Base-by-base conservation (phyloP, 2,797 vertebrate species). In the Sebastes melanostomus region DNA sequence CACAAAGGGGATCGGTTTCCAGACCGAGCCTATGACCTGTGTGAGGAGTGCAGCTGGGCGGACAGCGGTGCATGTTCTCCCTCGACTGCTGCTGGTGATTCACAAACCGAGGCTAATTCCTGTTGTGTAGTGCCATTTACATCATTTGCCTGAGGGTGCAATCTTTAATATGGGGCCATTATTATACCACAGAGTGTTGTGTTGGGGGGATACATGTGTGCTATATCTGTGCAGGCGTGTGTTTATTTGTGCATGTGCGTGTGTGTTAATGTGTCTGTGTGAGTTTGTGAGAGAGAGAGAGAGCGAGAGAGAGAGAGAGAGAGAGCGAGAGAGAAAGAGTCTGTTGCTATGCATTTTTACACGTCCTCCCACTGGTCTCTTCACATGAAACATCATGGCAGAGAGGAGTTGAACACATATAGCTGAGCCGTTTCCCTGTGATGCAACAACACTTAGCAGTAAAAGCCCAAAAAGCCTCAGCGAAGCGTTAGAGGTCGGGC, bases 261-360 rank as follows among this genome's bases (percentile, higher is more conserved):
- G 75, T 83, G 74, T 54, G 77, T 81, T 61, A 78, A 74, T 77
- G 78, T 81, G 80, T 58, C 30, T 63, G 56, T 38, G 60, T 34
- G 75, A 71, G 65, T 61, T 32, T 46, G 74, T 22, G 36, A 50
- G 52, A 25, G 70, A 58, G 75, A 75, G 75, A 84, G 72, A 27
- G 27, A 27, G 27, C 24, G 24, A 82, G 50, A 75, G 52, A 73
- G 58, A 62, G 89, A 92, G 56, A 65, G 78, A 77, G 8, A 25
- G 22, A 74, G 82, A 86, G 54, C 42, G 73, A 62, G 67, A 85
- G 83, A 78, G 80, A 92, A 86, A 54, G 89, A 92, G 84, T 89
- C 94, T 93, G 93, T 95, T 95, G 95, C 94, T 93, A 95, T 95
- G 94, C 92, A 93, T 93, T 93, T 92, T 92, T 93, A 89, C 90